phyloP scores from a whole-genome alignment of 2,797 vertebrate species.

The Tolypeutes matacus region DNA sequence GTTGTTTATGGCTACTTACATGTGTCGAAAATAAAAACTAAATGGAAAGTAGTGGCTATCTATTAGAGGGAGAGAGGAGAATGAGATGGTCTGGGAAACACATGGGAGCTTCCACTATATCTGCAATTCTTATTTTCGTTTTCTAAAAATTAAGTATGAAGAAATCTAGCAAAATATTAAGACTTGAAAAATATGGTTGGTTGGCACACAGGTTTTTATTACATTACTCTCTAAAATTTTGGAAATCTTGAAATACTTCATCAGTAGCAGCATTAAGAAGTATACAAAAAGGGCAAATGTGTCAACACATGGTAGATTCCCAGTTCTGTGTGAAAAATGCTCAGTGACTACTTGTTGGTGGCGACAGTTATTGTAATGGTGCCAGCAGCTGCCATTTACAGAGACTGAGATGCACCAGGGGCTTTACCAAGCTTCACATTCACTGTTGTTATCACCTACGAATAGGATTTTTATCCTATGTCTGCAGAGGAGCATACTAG shows the following conservation, averaged over 20 bases:
- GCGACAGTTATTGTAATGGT: fast-evolving
- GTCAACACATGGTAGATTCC: neutral
- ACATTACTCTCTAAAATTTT: neutral
- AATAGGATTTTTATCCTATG: too few relatives aligned
- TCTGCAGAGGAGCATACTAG: neutral
- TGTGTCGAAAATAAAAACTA: neutral
- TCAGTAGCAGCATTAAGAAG: neutral
- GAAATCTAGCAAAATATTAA: neutral
- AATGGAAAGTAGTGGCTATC: neutral
- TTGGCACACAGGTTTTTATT: neutral
- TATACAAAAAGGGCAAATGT: neutral
- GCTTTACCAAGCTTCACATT: neutral
- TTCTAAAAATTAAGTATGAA: constrained; percentile 34
- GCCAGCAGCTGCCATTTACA: fast-evolving
- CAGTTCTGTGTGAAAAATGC: neutral
- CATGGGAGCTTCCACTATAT: neutral
- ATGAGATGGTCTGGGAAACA: neutral
- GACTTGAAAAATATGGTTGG: neutral
- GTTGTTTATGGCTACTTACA: neutral
- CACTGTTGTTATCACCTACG: neutral
- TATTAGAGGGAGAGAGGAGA: neutral
- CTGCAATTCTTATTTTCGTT: constrained; percentile 28
- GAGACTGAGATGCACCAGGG: neutral
- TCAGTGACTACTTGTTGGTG: fast-evolving
- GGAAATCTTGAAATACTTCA: neutral